Base-by-base conservation (phyloP, 2,113 vertebrate species). In the Lethenteron camtschaticum region DNA sequence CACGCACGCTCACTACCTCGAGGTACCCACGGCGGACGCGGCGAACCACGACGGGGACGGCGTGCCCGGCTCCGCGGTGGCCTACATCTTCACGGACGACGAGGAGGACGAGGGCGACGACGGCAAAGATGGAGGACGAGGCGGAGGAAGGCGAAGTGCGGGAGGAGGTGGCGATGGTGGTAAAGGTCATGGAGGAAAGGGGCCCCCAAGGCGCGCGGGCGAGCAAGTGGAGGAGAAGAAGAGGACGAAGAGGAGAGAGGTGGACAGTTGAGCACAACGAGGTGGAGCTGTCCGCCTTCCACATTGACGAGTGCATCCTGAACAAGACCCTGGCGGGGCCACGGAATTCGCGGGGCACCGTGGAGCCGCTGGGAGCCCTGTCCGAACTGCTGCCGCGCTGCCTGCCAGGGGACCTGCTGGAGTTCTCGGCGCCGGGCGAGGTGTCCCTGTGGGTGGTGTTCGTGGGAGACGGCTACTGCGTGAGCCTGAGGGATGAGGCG, bases 221-320 rank as follows among this genome's bases (percentile, higher is more conserved):
- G 41, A 41, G 41, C 41, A 41, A 63, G 59, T 13, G 59, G 59
- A 63, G 59, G 59, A 18, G 59, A 8, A 18, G 59, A 18, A 63
- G 59, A 63, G 3, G 59, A 16, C 2, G 59, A 16, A 63, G 59
- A 3, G 2, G 59, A 18, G 59, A 63, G 59, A 41, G 41, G 41
- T 41, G 41, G 41, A 41, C 41, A 41, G 2, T 7, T 41, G 41
- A 41, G 41, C 41, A 41, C 41, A 41, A 85, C 80, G 94, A 99
- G 79, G 82, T 90, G 72, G 89, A 95, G 79, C 90, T 90, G 80
- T 94, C 90, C 0, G 94, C 92, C 74, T 99, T 95, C 78, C 87
- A 88, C 75, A 85, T 89, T 75, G 90, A 95, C 82, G 92, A 96
- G 88, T 99, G 94, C 84, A 97, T 99, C 80, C 96, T 96, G 78